Base-by-base conservation (phyloP, 1,140 invertebrate genomes). In the Drosophila sproati region DNA sequence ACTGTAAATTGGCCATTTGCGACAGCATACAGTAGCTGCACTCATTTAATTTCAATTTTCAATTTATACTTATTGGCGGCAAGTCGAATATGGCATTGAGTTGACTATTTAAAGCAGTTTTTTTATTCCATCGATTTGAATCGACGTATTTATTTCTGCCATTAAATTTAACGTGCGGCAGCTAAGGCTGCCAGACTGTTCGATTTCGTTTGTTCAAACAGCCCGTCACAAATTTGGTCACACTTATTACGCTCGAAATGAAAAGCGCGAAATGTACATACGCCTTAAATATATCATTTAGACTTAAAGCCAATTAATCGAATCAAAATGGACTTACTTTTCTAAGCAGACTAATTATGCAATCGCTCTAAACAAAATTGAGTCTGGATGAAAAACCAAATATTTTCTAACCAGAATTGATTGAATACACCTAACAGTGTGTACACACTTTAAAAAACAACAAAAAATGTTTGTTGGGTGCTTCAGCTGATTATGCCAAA, bases 21-120 rank as follows among this genome's bases (percentile, higher is more conserved):
- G 48, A 2, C 29, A 5, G 50, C 32, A 66, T 41, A 81, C 68
- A 62, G 77, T 72, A 80, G 67, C 73, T 45, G 28, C 29, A 37
- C 29, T 54, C 74, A 59, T 77, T 74, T 39, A 69, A 57, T 88
- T 86, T 70, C 41, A 70, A 61, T 70, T 78, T 71, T 50, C 69
- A 6, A 31, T 32, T 29, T n/a, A 29, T 66, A 12, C 67, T 78
- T 63, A 79, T 51, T n/a, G 35, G 56, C 55, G 48, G 69, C 61
- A 47, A 28, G 48, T 43, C 32, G 54, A 45, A 39, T 1, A 4
- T 3, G 10, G 5, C 6, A 32, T 7, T 7, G 5, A 2, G 35
- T 37, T 37, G 7, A 20, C 20, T 20, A 20, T 20, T 43, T n/a
- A 55, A 54, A 59, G 37, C 20, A 12, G 20, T 8, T 50, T 57